Percentiles rank a stretch among this genome's conserved stretches.
These are phyloP conservation scores for Paelopatides confundens DNA, from an alignment of 53 echinoderm and acorn worm genomes.

Conservation along the genomic window DNA sequence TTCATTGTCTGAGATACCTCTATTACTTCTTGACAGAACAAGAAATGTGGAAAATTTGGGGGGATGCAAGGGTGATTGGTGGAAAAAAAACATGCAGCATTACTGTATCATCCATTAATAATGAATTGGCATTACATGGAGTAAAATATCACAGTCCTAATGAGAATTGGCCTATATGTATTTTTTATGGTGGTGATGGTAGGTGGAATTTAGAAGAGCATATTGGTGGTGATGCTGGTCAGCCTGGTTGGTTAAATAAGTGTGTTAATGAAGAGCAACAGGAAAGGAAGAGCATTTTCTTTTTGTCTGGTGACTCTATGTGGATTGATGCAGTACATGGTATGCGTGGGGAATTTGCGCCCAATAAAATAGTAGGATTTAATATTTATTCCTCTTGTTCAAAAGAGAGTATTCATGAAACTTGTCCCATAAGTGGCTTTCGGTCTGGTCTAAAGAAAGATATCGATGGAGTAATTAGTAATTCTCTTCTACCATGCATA, in stretches of 20 bases:
- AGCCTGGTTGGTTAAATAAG: not conserved
- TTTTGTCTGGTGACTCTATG: slow-evolving; percentile 30
- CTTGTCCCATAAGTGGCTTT: not conserved
- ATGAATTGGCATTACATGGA: not conserved
- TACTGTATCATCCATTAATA: not conserved
- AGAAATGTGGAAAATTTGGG: not conserved
- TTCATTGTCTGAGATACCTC: not conserved
- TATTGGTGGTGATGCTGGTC: not conserved
- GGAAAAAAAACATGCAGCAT: not conserved
- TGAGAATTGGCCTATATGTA: not conserved
- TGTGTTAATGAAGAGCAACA: not conserved
- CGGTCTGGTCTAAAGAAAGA: not conserved
- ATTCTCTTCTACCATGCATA: slow-evolving; percentile 30
- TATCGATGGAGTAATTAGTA: not conserved
- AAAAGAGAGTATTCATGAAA: not conserved
- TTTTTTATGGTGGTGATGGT: not conserved
- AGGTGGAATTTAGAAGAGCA: not conserved
- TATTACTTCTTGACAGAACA: not conserved
- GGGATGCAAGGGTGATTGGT: not conserved
- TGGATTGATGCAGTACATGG: slow-evolving; percentile 44
- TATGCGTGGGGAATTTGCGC: slow-evolving; percentile 14
- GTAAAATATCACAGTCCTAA: not conserved
- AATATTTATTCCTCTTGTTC: not conserved
- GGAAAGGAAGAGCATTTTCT: not conserved
- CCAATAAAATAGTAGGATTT: not conserved